These are phyloP conservation scores for Rhagonycha fulva DNA, from an alignment of 2,888 invertebrate species.

Conservation along the genomic window DNA sequence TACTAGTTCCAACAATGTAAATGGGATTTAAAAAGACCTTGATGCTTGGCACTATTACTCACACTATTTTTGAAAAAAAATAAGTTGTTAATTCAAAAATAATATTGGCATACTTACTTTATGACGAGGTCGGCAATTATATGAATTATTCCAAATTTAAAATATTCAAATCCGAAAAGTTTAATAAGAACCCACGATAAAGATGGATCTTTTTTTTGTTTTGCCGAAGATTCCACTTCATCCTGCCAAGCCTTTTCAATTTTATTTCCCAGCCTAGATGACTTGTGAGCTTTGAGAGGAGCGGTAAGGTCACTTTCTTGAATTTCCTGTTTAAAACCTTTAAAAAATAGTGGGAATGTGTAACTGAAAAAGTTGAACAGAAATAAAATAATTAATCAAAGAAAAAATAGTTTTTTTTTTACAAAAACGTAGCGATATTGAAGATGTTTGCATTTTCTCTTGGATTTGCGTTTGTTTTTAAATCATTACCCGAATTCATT, in stretches of 20 bases:
- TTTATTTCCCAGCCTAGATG: background rate
- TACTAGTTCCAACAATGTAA: background rate
- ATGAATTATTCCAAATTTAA: background rate
- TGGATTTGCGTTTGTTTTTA: background rate
- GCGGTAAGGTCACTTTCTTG: background rate
- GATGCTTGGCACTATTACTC: background rate
- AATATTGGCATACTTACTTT: background rate
- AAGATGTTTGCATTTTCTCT: background rate
- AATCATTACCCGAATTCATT: background rate
- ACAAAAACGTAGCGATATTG: background rate
- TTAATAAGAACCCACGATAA: background rate
- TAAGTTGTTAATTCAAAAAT: background rate
- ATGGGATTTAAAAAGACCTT: background rate
- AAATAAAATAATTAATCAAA: background rate
- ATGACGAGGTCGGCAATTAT: background rate
- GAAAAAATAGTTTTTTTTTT: background rate
- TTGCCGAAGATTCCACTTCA: background rate
- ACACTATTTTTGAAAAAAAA: background rate
- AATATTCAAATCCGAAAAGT: background rate
- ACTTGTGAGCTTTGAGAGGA: background rate
- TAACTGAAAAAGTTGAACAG: background rate
- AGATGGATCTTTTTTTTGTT: background rate
- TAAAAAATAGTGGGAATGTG: background rate
- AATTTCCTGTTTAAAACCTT: background rate
- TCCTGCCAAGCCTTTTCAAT: background rate